These are phyloP conservation scores for Eupithecia inturbata DNA, from an alignment of 2,888 invertebrate species.

Conservation along the genomic window DNA sequence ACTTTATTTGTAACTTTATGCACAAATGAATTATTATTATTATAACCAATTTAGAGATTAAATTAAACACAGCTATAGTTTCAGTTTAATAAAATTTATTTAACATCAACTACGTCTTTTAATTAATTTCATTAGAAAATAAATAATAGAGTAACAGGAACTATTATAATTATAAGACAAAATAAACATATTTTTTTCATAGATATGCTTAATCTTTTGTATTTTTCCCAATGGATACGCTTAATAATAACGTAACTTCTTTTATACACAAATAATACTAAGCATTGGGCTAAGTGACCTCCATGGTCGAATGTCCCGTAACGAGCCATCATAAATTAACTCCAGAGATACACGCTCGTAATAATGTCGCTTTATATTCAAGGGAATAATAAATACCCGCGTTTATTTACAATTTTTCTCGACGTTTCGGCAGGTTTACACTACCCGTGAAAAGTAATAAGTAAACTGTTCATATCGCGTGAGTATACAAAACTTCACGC, in stretches of 20 bases:
- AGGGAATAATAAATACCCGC: not conserved
- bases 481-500: not conserved
- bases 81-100: slow-evolving; percentile 2
- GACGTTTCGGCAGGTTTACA: not conserved
- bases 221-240: not conserved
- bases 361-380: not conserved
- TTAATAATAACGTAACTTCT: not conserved
- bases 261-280: not conserved
- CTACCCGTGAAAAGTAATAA: not conserved
- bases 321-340: not conserved
- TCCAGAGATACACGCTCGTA: not conserved
- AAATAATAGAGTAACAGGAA: slow-evolving; percentile 4
- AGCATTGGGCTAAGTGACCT: not conserved
- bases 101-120: not conserved
- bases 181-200: not conserved
- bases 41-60: not conserved
- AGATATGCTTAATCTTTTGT: not conserved
- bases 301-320: not conserved
- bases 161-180: not conserved
- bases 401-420: not conserved
- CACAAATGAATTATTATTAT: too few relatives aligned
- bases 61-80: not conserved
- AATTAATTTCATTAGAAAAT: not conserved
- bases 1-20: too few relatives aligned
- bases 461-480: not conserved